Evolutionary conservation across 30 jellyfish, hydroid and myxozoan species (phyloP), one percentile per base, ranked within the genome.

Genomic region (Catostylus mosaicus): DNA sequence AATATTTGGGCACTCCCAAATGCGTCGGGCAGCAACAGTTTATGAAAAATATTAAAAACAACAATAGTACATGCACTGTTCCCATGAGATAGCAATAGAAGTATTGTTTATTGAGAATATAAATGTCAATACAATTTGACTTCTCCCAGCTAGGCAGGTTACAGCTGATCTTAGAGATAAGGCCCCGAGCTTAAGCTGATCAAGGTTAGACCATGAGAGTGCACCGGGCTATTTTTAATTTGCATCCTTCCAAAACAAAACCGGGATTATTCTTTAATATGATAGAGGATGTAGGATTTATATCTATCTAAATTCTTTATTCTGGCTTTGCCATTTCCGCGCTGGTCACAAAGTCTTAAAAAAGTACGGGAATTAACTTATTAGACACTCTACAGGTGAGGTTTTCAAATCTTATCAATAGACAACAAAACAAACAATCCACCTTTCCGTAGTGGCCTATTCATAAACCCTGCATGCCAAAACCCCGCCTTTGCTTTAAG

Each of bases 281-380:
- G 35, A 48, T 68, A 45, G 10, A 74, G 85, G 85, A 74, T 74
- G 85, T 50, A 50, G 74, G 85, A 34, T 51, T 74, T 74, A 74
- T 7, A 10, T 50, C 59, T 32, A 30, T 36, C 35, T 50, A 62
- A 50, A 36, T 1, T n/a, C 62, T 30, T 35, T 68, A 43, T n/a
- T 23, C 34, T 18, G 38, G 85, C 56, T 48, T 50, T 46, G 73
- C 75, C 23, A 29, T 12, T 46, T 74, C 85, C 85, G 74, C 60
- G 48, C 54, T 43, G 62, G 74, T 27, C 24, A 35, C 23, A 24
- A 24, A 19, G 37, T 52, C 32, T 37, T 22, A 32, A 19, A 61
- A 26, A 23, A 16, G 71, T 24, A 24, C 71, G 38, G 71, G 71
- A 24, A 59, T 32, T 68, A 36, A 8, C 80, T 34, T 18, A 2